Conservation (phyloP, 2,113 vertebrate genomes). For the Pelobates fuscus region DNA sequence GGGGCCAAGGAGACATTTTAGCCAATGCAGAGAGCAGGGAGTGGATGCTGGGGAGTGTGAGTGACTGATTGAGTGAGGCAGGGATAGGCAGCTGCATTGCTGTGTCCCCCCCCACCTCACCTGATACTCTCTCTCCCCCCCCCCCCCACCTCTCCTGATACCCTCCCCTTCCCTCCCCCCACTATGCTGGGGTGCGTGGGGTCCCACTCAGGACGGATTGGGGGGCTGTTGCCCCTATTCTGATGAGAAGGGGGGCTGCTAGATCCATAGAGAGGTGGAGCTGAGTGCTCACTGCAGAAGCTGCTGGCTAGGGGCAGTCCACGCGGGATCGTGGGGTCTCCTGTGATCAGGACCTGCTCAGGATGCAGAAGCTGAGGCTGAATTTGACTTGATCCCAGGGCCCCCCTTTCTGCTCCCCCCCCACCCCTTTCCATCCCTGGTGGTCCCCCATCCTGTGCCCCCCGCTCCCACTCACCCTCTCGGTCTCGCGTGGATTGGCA, state of each 20-base stretch:
- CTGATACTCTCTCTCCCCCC: too few species aligned
- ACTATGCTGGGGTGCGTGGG: constrained; percentile 53
- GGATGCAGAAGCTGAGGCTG: constrained; percentile 4
- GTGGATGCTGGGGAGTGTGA: constrained; percentile 37
- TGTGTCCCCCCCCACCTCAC: constrained; percentile 30
- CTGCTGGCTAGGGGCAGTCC: background rate
- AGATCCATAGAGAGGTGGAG: constrained; percentile 12
- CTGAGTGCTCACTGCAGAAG: constrained; percentile 22
- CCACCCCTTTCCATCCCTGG: background rate
- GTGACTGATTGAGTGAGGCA: background rate
- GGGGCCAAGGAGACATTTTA: constrained; percentile 27
- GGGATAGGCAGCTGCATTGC: constrained; percentile 54
- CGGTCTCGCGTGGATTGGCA: constrained; percentile 74
- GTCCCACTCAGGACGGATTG: constrained; percentile 9
- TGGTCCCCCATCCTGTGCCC: background rate
- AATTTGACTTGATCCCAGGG: constrained; percentile 16
- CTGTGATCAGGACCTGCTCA: constrained; percentile 35
- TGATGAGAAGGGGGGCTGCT: constrained; percentile 28
- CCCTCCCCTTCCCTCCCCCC: constrained; percentile 33
- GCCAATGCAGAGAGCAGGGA: constrained; percentile 43
- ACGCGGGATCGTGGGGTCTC: constrained; percentile 35
- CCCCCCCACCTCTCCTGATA: constrained; percentile 48
- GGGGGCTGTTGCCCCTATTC: constrained; percentile 10
- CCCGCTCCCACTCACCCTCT: constrained; percentile 33
- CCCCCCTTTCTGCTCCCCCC: background rate